These are phyloP conservation scores for Benitochromis conjunctus DNA, from an alignment of 2,113 vertebrate species.

Conservation along the genomic window DNA sequence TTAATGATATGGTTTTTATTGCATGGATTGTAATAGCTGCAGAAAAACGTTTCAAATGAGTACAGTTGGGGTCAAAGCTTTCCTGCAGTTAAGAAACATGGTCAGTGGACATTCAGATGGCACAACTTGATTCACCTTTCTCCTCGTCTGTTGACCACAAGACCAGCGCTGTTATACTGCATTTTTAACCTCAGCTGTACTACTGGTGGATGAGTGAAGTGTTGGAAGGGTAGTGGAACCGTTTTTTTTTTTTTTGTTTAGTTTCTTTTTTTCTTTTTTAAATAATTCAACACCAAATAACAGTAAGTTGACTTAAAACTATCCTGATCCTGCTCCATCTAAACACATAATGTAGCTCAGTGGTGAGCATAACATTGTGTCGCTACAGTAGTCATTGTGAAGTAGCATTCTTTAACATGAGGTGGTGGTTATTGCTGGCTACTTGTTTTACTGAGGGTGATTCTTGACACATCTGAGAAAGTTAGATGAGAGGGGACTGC, in stretches of 20 bases:
- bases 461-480: background rate
- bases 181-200: slow-evolving; percentile 28
- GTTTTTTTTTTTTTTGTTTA: background rate
- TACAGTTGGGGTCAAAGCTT: slow-evolving; percentile 47
- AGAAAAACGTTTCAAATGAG: slow-evolving; percentile 53
- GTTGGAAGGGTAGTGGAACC: background rate
- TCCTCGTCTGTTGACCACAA: slow-evolving; percentile 3
- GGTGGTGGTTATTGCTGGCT: slow-evolving; percentile 46
- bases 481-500: background rate
- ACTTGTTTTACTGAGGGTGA: background rate
- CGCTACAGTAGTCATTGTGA: background rate
- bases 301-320: background rate
- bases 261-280: accelerated
- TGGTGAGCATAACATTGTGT: background rate
- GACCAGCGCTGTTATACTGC: slow-evolving; percentile 46
- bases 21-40: slow-evolving; percentile 70
- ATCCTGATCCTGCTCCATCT: slow-evolving; percentile 5
- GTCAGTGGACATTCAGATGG: slow-evolving; percentile 58
- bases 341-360: background rate
- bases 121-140: slow-evolving; percentile 13
- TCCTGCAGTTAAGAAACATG: slow-evolving; percentile 33
- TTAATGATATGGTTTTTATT: slow-evolving; percentile 73
- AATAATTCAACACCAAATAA: background rate
- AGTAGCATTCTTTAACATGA: background rate
- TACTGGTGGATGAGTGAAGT: background rate